Base-by-base conservation (phyloP, 2,113 vertebrate genomes). In the Corydoras sp. region DNA sequence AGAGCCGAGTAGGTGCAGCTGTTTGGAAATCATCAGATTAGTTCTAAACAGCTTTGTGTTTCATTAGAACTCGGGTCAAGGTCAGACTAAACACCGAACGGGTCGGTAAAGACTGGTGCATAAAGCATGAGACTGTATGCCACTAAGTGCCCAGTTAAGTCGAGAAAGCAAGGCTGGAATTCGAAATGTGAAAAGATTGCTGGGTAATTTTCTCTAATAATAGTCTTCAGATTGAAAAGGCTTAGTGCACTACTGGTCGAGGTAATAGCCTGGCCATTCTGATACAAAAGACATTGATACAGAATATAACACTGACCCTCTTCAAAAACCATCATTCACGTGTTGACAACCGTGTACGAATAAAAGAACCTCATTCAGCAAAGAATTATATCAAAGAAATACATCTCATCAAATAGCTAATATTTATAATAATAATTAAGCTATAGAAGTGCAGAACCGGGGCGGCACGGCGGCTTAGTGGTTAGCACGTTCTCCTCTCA, bases 191-290 rank as follows among this genome's bases (percentile, higher is more conserved):
- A 72, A 72, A 65, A 55, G 62, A 72, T 66, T 73, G 63, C 63
- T 66, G 70, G 53, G 70, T 65, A 60, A 60, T 73, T 73, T 48
- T 50, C 48, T 60, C 64, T 60, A 66, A 66, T 73, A 61, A 73
- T 24, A 66, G 71, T 10, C 18, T 54, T 59, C 29, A 9, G 71
- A 66, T 14, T 66, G 58, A 60, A 14, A 65, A 66, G 62, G 63
- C 56, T 35, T 66, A 58, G n/a, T 8, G 30, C 29, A 51, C 13
- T 15, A 13, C 43, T 58, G 50, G 54, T 35, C 43, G 51, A 65
- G 35, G 24, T 30, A 73, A 53, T 31, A 60, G 48, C 48, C n/a
- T 12, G 12, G 14, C 5, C 3, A 50, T 14, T 50, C 30, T 10
- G 63, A 59, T 59, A 72, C 43, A 58, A 72, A 72, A 62, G 68